phyloP scores from a whole-genome alignment of 1,140 invertebrate genomes.

The Drosophila kikkawai region DNA sequence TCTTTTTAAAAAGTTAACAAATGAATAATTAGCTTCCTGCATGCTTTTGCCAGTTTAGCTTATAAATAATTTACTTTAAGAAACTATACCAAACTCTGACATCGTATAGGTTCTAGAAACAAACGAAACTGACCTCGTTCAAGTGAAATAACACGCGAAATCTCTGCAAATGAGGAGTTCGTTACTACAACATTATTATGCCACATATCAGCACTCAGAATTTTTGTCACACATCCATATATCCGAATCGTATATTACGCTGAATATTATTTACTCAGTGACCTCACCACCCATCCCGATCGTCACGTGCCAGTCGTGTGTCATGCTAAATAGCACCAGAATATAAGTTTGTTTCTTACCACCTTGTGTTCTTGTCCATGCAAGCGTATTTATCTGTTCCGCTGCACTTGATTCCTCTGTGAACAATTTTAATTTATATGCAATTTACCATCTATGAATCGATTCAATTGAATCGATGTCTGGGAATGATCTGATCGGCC shows the following conservation, averaged over 20 bases:
- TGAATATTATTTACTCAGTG: constrained; percentile 12
- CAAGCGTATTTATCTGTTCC: constrained; percentile 45
- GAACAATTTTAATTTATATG: constrained; percentile 72
- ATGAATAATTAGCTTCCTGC: constrained; percentile 10
- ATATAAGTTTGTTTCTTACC: constrained; percentile 48
- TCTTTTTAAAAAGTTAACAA: constrained; percentile 10
- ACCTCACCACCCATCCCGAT: constrained; percentile 34
- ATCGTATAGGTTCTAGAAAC: constrained; percentile 1
- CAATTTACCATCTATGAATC: constrained; percentile 68
- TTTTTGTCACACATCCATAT: constrained; percentile 21
- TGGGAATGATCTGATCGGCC: constrained; percentile 9
- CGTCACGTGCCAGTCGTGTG: constrained; percentile 42
- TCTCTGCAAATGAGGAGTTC: constrained; percentile 59
- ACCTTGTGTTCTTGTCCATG: constrained; percentile 52
- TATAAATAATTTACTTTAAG: constrained; percentile 12
- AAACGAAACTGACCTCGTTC: constrained; percentile 33
- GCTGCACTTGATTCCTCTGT: constrained; percentile 39
- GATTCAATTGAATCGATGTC: constrained; percentile 30
- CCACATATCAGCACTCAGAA: constrained; percentile 30
- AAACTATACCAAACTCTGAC: constrained; percentile 16
- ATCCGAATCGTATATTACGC: constrained; percentile 27
- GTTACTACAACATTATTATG: constrained; percentile 26
- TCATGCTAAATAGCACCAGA: constrained; percentile 41
- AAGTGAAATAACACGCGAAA: constrained; percentile 39
- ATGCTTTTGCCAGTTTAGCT: constrained; percentile 40